Evolutionary conservation across 2,113 vertebrate genomes (phyloP), one percentile per base, ranked within the genome.

Genomic region (Nicator chloris): DNA sequence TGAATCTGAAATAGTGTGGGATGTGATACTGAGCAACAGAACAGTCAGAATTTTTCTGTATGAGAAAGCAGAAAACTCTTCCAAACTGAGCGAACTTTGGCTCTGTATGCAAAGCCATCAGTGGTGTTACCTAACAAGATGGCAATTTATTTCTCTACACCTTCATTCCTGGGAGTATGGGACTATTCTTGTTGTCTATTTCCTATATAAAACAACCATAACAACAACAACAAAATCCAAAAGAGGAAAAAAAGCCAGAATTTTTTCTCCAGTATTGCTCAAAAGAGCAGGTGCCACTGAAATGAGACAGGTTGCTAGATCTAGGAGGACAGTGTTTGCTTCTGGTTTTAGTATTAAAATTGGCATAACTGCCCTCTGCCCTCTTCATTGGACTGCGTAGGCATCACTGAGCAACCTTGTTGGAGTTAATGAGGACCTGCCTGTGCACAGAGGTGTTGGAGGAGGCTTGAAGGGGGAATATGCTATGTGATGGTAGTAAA

Each of bases 1-100:
- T 70, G 94, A 73, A 85, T 70, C 54, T 95, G 90, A 86, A 95
- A 79, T 14, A 77, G 82, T 86, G 90, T 84, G 61, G 72, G 82
- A 88, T 88, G 82, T 93, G 90, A 64, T 84, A 31, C 44, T 71
- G 49, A 90, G 30, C 64, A 91, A 44, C 64, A 86, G 45, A 95
- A 54, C 77, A 81, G 56, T 75, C 31, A 68, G 57, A 53, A 61
- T 92, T 92, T 64, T 82, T 26, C 80, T 72, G 44, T 47, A 27
- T 76, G 65, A 92, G 75, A 73, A 65, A 89, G 64, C 69, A 88
- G 86, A 90, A 84, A 63, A 82, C 21, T 44, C 27, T 53, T 50
- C 39, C 20, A 76, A 50, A 70, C 49, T n/a, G 54, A 37, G 53
- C 65, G 61, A 79, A 39, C 69, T 82, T 90, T 44, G 17, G 5